Percentiles rank a stretch among this genome's conserved stretches.
phyloP scores from a whole-genome alignment of 1,140 invertebrate genomes.

The Ceratosolen solmsi region DNA sequence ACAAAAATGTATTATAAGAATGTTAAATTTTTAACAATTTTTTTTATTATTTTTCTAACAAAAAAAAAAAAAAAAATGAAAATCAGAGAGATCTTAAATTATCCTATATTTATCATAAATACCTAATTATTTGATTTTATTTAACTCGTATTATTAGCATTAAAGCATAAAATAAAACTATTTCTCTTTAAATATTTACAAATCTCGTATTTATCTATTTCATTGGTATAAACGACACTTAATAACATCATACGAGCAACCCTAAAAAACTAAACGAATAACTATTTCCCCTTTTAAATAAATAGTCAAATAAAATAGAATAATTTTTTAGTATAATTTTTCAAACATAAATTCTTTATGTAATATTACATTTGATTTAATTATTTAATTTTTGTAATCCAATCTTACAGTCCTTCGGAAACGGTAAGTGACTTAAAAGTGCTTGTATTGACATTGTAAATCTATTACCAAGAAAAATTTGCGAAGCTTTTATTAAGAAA shows the following conservation, averaged over 20 bases:
- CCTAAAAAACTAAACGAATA: too few species aligned
- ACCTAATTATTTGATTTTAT: neutral
- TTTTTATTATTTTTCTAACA: too few species aligned
- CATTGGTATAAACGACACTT: too few species aligned
- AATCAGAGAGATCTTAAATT: neutral
- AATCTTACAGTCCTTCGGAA: constrained; percentile 16
- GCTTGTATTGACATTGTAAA: constrained; percentile 1
- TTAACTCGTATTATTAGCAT: neutral
- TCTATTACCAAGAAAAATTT: neutral
- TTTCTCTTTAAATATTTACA: neutral
- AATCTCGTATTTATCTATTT: too few species aligned
- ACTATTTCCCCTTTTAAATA: too few species aligned
- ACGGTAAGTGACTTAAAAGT: constrained; percentile 37
- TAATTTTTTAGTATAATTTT: too few species aligned
- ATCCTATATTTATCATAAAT: neutral
- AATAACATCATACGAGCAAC: too few species aligned
- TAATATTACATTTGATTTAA: too few species aligned
- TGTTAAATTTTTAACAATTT: neutral
- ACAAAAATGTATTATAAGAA: too few species aligned
- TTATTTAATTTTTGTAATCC: neutral
- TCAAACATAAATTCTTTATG: too few species aligned
- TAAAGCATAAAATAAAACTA: neutral
- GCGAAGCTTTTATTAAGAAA: constrained; percentile 34
- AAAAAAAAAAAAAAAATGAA: too few species aligned
- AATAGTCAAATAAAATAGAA: too few species aligned